Percentiles rank a stretch among this genome's conserved stretches.
Conservation (phyloP, 2,888 invertebrate species). For the Agriotes lineatus region DNA sequence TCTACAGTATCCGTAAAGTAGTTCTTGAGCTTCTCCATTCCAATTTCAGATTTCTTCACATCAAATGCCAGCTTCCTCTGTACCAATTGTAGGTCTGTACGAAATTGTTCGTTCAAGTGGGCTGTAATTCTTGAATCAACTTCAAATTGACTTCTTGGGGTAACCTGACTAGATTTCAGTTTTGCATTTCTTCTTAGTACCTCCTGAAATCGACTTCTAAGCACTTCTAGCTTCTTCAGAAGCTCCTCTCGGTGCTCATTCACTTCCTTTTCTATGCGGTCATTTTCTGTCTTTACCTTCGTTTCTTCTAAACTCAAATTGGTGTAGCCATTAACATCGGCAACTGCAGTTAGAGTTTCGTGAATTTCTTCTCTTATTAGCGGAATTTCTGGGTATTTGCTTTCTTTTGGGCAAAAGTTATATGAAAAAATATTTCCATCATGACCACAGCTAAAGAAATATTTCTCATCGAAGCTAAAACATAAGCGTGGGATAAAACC, state of each 20-base stretch:
- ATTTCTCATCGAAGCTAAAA: constrained; percentile 73
- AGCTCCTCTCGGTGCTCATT: constrained; percentile 75
- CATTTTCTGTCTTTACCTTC: constrained; percentile 76
- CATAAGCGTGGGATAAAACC: constrained; percentile 76
- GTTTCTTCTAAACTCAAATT: constrained; percentile 73
- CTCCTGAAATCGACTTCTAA: constrained; percentile 32
- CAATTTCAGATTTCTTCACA: constrained; percentile 76
- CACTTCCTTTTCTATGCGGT: constrained; percentile 73
- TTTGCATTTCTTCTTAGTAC: constrained; percentile 67
- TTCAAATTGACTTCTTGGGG: constrained; percentile 72
- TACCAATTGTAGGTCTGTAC: constrained; percentile 74
- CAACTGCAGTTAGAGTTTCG: constrained; percentile 68
- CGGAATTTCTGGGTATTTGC: not conserved
- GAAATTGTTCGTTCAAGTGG: constrained; percentile 72
- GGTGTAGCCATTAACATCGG: constrained; percentile 62
- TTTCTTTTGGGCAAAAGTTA: constrained; percentile 64
- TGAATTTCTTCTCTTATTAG: not conserved
- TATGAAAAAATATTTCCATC: constrained; percentile 86
- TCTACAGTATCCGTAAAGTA: constrained; percentile 78
- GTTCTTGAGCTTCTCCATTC: constrained; percentile 68
- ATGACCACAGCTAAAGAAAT: constrained; percentile 72
- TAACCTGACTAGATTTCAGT: constrained; percentile 72
- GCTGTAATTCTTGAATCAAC: constrained; percentile 76
- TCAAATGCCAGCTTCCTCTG: constrained; percentile 77
- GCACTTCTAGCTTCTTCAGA: constrained; percentile 63